Evolutionary conservation across 2,113 vertebrate species (phyloP), one percentile per base, ranked within the genome.

Genomic region (Clarias batrachus): DNA sequence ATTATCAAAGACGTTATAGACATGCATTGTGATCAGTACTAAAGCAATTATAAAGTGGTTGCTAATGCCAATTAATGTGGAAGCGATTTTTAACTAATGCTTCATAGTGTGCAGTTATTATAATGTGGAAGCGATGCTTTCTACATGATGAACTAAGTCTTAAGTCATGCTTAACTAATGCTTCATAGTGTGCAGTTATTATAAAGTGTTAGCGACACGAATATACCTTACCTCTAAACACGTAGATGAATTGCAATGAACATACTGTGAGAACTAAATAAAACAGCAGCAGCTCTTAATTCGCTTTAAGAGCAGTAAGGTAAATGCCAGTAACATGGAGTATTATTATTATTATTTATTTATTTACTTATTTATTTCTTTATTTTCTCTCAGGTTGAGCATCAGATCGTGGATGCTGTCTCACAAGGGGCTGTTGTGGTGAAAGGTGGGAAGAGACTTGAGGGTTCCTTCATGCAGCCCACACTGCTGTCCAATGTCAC

Each of bases 391-490:
- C 92, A 99, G 98, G 97, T 99, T 41, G 96, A 95, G 90, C 95
- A 91, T 8, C 98, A 99, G 30, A 92, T 99, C 3, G 90, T 81
- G 0, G 97, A 99, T 4, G 98, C 98, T 0, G 93, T 98, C 87
- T 95, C 96, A 80, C 95, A 90, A 27, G 98, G 98, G 10, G 98
- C 98, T 23, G 93, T 89, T 9, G 0, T 99, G 23, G 89, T 98
- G 89, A 95, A 90, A 23, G 98, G 98, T 1, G 98, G 98, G 23
- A 96, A 95, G 89, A 96, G 96, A 27, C 96, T 97, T 86, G 91
- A 93, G 0, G 96, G 95, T 10, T 97, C 97, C 60, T 99, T 98
- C 93, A 96, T 98, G 89, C 95, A 99, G 93, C 98, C 98, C 48
- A 99, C 98, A 0, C 94, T 99, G 81, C 96, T 99, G 70, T 92